Percentiles rank a stretch among this genome's conserved stretches.
Evolutionary conservation across 2,113 vertebrate genomes (phyloP).

Genomic region (Atrichornis clamosus): DNA sequence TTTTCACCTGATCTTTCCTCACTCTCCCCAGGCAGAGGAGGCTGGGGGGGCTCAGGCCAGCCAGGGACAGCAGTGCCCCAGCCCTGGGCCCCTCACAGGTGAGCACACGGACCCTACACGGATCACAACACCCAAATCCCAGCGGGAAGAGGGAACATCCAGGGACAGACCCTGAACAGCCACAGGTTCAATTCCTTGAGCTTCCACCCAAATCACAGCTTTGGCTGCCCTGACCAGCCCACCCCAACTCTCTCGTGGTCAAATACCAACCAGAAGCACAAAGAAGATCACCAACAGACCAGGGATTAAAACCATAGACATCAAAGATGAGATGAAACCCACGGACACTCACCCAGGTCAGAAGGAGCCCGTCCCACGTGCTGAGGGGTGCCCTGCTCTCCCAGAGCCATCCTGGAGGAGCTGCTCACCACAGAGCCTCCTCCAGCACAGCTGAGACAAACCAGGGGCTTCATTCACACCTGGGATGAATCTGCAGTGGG

Average conservation of each 20-base stretch:
- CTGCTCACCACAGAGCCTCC: not conserved
- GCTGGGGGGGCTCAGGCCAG: not conserved
- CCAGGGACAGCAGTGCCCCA: accelerated
- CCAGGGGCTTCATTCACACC: accelerated
- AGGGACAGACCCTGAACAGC: not conserved
- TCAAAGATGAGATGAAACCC: not conserved
- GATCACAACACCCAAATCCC: too few relatives aligned
- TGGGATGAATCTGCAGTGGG: accelerated
- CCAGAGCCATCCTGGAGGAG: not conserved
- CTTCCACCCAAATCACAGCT: not conserved
- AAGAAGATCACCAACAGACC: accelerated
- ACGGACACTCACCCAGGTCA: not conserved
- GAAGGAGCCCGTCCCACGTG: accelerated
- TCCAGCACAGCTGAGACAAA: not conserved
- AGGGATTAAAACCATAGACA: not conserved
- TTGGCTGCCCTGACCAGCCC: not conserved
- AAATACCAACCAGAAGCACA: not conserved
- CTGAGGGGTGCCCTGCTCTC: not conserved
- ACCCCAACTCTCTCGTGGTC: accelerated
- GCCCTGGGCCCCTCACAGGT: not conserved
- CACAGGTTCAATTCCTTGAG: not conserved
- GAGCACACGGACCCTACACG: accelerated
- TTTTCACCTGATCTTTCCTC: not conserved
- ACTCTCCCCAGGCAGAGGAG: not conserved
- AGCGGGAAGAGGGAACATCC: not conserved